Conservation (phyloP, 2,888 invertebrate species). For the Folsomia candida region DNA sequence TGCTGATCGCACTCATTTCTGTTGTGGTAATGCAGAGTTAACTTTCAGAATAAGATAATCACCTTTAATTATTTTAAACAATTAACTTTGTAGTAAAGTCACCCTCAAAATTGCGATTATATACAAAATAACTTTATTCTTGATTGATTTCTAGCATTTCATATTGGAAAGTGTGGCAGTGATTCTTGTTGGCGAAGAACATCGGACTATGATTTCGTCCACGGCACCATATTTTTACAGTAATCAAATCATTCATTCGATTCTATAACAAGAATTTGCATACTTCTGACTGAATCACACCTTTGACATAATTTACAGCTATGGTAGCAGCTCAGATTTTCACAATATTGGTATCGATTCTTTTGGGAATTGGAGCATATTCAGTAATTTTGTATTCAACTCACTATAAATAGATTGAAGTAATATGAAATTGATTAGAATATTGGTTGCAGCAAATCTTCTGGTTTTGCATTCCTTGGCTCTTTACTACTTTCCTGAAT, state of each 20-base stretch:
- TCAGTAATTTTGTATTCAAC: constrained; percentile 14
- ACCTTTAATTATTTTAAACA: no score
- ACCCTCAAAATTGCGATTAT: no score
- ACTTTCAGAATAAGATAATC: no score
- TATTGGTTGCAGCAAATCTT: constrained; percentile 11
- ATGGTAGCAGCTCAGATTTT: constrained; percentile 13
- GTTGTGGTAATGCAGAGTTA: constrained; percentile 21
- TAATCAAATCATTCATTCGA: no score
- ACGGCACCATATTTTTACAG: constrained; percentile 24
- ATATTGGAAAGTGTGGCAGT: constrained; percentile 13
- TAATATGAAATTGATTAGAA: no score
- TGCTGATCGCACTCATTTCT: constrained; percentile 17
- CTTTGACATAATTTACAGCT: no score
- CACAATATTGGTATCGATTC: constrained; percentile 3
- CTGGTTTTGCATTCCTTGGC: constrained; percentile 20
- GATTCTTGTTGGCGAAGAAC: constrained; percentile 16
- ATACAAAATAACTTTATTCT: no score
- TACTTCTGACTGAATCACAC: no score
- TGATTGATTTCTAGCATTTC: constrained; percentile 23
- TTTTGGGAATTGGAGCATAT: constrained; percentile 20
- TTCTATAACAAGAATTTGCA: no score
- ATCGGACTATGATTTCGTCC: constrained; percentile 19
- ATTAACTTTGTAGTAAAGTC: no score
- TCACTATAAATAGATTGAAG: neutral
- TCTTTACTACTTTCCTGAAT: constrained; percentile 10